These are phyloP conservation scores for Stomorhina lunata DNA, from an alignment of 2,888 invertebrate genomes.

Conservation along the genomic window DNA sequence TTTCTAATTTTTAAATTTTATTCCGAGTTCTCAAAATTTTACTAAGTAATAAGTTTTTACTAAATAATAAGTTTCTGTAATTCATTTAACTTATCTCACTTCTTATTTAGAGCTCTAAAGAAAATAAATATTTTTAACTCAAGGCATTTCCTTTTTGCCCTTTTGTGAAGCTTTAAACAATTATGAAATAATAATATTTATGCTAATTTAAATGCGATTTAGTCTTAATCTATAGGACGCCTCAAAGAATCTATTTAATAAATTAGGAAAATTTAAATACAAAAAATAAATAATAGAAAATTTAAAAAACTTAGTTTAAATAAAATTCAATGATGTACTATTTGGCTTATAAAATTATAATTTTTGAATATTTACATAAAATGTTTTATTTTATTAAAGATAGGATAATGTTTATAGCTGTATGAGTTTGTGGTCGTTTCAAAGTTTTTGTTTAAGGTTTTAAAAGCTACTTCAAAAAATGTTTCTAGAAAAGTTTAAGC, in stretches of 20 bases:
- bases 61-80: background rate
- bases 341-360: no score
- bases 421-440: no score
- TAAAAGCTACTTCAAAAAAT: background rate
- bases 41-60: conserved; percentile 10
- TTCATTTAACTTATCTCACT: background rate
- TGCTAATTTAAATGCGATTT: background rate
- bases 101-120: background rate
- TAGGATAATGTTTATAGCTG: no score
- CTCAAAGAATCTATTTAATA: background rate
- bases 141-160: background rate
- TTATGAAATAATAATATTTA: background rate
- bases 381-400: no score
- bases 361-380: no score
- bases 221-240: background rate
- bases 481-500: background rate
- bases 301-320: background rate
- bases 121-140: background rate
- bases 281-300: background rate
- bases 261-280: background rate
- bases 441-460: background rate
- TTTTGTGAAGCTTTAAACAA: background rate
- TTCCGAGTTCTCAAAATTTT: background rate
- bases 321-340: no score
- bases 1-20: background rate